Conservation (phyloP, 2,113 vertebrate species). For the Poeciliopsis turrubarensis region DNA sequence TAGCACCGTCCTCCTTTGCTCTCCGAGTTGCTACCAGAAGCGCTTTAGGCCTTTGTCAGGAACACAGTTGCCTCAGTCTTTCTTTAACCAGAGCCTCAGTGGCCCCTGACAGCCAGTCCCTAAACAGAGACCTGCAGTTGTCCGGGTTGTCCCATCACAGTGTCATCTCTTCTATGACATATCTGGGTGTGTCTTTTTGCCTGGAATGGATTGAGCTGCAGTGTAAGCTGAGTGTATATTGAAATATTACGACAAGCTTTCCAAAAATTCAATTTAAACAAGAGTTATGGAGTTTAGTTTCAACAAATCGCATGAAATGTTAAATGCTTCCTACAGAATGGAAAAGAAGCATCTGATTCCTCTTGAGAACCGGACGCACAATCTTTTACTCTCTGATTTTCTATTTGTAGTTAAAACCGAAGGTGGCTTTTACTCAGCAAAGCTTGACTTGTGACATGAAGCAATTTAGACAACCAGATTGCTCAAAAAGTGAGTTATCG, state of each 20-base stretch:
- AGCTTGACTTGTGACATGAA: constrained; percentile 61
- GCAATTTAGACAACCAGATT: constrained; percentile 55
- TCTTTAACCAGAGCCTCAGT: constrained; percentile 9
- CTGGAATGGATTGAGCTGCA: background rate
- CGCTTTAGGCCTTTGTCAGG: constrained; percentile 24
- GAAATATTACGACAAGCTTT: background rate
- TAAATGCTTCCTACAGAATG: constrained; percentile 17
- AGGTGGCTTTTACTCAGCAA: constrained; percentile 45
- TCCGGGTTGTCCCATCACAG: constrained; percentile 24
- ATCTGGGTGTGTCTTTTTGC: constrained; percentile 18
- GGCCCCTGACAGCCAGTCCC: constrained; percentile 64
- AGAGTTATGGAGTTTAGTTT: background rate
- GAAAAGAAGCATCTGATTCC: constrained; percentile 27
- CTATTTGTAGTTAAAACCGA: constrained; percentile 40
- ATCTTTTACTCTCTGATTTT: constrained; percentile 14
- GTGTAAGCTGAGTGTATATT: background rate
- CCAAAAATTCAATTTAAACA: background rate
- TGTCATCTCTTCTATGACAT: constrained; percentile 45
- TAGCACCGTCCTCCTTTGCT: constrained; percentile 12
- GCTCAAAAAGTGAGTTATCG: constrained; percentile 44
- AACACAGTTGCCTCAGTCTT: constrained; percentile 12
- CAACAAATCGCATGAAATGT: background rate
- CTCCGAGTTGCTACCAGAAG: constrained; percentile 35
- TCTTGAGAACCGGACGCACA: constrained; percentile 41
- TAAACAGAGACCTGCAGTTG: constrained; percentile 49